Base-by-base conservation (phyloP, 2,888 invertebrate species). In the Bombyx huttoni region DNA sequence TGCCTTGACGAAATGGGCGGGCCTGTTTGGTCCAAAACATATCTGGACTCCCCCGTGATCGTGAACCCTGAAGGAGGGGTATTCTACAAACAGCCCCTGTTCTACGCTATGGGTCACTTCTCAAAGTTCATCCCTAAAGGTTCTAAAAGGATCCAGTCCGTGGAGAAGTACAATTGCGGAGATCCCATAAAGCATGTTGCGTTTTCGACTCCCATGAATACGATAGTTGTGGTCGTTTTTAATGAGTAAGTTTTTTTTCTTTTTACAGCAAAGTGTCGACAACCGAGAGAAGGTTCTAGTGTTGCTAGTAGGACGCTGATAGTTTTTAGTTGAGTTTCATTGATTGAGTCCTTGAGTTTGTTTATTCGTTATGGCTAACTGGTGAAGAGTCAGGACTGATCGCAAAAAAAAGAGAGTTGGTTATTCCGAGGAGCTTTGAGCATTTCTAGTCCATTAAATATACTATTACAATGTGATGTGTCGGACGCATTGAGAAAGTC, bases 31-130 rank as follows among this genome's bases (percentile, higher is more conserved):
- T 91, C 89, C 0, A 62, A 79, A 0, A 96, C 96, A 2, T 24
- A 24, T 24, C 24, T 95, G 0, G 97, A 98, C 80, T 90, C 96
- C 0, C 91, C 97, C 0, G 70, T 86, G 40, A 92, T 98, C 49
- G 80, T 84, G 12, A 65, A 74, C 54, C 69, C 78, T 0, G 69
- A 76, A 1, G 58, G 81, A 7, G 89, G 91, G 47, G 94, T 94
- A 77, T 96, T 97, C 73, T 93, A 94, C 68, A 97, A 97, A 65
- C 96, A 98, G 69, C 97, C 98, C 0, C 94, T 94, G 91, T 98
- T 91, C 76, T 98, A 97, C 76, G 93, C 91, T 0, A 76, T 97
- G 67, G 95, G 94, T 0, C 98, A 98, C 75, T 92, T 94, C 72
- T 91, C 93, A 50, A 93, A 91, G 78, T 94, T 94, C 63, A 75